These are phyloP conservation scores for Perca flavescens DNA, from an alignment of 2,113 vertebrate species.

Conservation along the genomic window DNA sequence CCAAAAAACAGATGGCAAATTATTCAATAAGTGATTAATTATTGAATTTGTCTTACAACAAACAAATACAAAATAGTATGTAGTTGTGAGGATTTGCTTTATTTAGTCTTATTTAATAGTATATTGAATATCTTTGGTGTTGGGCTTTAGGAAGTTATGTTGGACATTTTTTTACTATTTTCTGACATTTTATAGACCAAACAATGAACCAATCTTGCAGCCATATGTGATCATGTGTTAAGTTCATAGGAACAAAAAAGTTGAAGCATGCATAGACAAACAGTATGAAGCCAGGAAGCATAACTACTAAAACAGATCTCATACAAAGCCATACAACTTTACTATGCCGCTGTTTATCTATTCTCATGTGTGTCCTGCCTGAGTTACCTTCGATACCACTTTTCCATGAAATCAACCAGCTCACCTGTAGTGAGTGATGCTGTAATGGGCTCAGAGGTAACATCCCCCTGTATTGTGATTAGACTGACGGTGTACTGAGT, in stretches of 20 bases:
- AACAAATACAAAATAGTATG: too few species aligned
- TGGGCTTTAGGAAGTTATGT: neutral
- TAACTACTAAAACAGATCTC: neutral
- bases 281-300: neutral
- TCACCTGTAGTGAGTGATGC: conserved; percentile 94
- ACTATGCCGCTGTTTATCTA: neutral
- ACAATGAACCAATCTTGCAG: neutral
- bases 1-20: neutral
- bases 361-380: neutral
- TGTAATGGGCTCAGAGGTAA: conserved; percentile 90
- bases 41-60: neutral
- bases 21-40: neutral
- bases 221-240: neutral
- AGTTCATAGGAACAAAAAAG: neutral
- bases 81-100: neutral
- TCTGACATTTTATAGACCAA: neutral
- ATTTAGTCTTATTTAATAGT: neutral
- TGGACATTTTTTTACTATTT: neutral
- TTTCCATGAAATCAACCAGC: conserved; percentile 47
- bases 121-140: neutral
- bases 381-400: neutral
- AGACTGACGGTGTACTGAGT: conserved; percentile 92
- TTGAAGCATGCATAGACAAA: neutral
- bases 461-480: conserved; percentile 89
- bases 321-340: neutral